Evolutionary conservation across 92 coral and sea anemone genomes (phyloP), one percentile per base, ranked within the genome.

Genomic region (Isaurus tuberculatus): DNA sequence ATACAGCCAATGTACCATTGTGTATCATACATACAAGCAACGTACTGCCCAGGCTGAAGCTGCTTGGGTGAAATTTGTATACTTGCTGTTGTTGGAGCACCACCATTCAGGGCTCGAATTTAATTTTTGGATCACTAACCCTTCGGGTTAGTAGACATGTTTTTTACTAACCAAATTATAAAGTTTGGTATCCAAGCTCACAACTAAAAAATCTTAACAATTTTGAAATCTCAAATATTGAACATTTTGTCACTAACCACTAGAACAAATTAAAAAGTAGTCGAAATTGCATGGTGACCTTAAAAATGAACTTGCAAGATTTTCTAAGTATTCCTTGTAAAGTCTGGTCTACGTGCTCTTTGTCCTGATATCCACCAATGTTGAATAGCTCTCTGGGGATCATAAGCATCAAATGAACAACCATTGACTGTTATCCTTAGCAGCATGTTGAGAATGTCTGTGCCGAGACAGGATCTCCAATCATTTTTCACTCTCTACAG

Each of bases 321-420:
- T 55, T 64, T 64, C 20, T n/a, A 30, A 49, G 58, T 49, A 49
- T 49, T 49, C 58, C 58, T 49, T 49, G 58, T 49, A 78, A 78
- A 57, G 83, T 78, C 81, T 75, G 81, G 68, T 75, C 81, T 75
- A 75, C 68, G 37, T 75, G 34, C 68, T 49, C 81, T 75, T 75
- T 75, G 67, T 49, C 81, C 81, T 78, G 53, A 78, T 2, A 20
- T 78, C 83, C 83, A 78, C 83, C 83, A 78, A 78, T 78, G 82
- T 26, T 51, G 83, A 30, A 78, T 30, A 78, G 83, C 83, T 78
- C 83, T 55, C 70, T 78, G 83, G 49, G 83, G 83, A 57, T 78
- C 71, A 57, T 5, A 31, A 26, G 16, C 49, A 30, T 78, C 70
- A 78, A 78, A 30, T 29, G 83, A 78, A 78, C 83, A 57, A 78